Evolutionary conservation across 2,888 invertebrate genomes (phyloP).

Genomic region (Abrostola triplasia): DNA sequence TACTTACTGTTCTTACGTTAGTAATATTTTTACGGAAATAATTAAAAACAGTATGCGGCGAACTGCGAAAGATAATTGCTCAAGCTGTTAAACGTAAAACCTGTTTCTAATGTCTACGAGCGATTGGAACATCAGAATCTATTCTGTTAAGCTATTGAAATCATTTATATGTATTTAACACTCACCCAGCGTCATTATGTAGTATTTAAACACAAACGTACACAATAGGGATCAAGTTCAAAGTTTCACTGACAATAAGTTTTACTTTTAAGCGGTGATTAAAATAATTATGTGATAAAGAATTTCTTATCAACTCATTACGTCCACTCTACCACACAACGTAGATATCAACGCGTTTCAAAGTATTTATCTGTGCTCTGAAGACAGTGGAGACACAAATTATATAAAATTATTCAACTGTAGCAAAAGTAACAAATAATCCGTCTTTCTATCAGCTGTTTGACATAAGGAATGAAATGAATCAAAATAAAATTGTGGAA

Average conservation of each 20-base stretch:
- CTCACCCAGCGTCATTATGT: constrained; percentile 60
- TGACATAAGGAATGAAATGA: constrained; percentile 21
- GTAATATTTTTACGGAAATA: background rate
- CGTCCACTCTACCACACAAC: constrained; percentile 15
- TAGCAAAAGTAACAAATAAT: background rate
- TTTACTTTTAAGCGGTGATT: constrained; percentile 19
- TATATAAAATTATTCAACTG: background rate
- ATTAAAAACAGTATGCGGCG: background rate
- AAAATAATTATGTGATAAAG: constrained; percentile 43
- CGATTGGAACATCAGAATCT: background rate
- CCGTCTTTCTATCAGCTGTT: constrained; percentile 54
- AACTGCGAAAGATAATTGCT: background rate
- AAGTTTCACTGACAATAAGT: constrained; percentile 37
- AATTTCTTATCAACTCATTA: constrained; percentile 38
- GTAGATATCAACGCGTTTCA: constrained; percentile 13
- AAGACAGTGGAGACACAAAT: constrained; percentile 5
- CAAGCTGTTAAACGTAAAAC: background rate
- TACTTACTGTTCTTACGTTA: background rate
- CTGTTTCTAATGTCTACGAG: background rate
- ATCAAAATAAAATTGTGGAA: constrained; percentile 6
- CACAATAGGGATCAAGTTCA: constrained; percentile 26
- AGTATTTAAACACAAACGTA: constrained; percentile 37
- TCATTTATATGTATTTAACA: constrained; percentile 21
- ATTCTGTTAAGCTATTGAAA: background rate
- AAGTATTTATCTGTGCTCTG: constrained; percentile 17